Evolutionary conservation across 2,888 invertebrate genomes (phyloP).

Genomic region (Lithosia quadra): DNA sequence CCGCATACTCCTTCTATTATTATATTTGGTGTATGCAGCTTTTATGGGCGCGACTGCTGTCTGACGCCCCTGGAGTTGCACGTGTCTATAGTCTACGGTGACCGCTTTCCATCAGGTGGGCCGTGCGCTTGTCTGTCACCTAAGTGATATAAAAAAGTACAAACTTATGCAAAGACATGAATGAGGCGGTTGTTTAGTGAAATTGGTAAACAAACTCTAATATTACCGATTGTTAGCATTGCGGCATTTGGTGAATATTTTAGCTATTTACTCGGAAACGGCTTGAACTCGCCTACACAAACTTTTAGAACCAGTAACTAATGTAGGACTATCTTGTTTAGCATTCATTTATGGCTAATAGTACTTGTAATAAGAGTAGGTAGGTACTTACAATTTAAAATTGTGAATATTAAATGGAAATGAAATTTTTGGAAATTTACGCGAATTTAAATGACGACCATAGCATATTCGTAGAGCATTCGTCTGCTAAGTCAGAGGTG

Average conservation of each 20-base stretch:
- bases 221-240: neutral
- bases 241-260: constrained; percentile 15
- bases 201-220: neutral
- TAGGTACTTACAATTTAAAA: neutral
- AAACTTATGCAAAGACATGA: neutral
- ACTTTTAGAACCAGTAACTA: constrained; percentile 5
- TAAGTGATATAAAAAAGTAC: neutral
- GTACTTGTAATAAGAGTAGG: neutral
- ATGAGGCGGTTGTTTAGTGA: neutral
- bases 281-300: constrained; percentile 23
- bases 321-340: neutral
- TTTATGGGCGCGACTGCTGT: too few relatives aligned
- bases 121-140: too few relatives aligned
- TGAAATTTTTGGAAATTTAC: too few relatives aligned
- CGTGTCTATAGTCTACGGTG: too few relatives aligned
- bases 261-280: constrained; percentile 17
- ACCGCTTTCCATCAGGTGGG: too few relatives aligned
- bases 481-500: too few relatives aligned
- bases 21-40: too few relatives aligned
- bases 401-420: neutral
- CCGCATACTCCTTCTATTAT: neutral
- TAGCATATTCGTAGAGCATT: too few relatives aligned
- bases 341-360: neutral
- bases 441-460: too few relatives aligned
- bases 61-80: too few relatives aligned